Conservation (phyloP, 2,888 invertebrate genomes). For the Epinotia nisella region DNA sequence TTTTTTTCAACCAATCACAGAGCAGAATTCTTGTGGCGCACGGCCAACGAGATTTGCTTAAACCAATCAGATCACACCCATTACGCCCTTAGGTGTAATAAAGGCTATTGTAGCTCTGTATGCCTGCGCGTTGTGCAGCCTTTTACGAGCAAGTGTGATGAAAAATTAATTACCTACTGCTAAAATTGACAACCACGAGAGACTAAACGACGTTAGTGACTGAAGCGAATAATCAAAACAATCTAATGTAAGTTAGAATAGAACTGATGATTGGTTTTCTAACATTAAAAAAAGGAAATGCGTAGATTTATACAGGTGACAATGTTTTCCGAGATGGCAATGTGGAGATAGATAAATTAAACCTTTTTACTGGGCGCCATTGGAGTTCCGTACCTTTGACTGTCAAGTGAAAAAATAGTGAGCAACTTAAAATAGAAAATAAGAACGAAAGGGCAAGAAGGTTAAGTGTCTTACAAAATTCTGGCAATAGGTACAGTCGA, state of each 20-base stretch:
- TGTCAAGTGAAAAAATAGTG: constrained; percentile 53
- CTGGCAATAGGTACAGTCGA: neutral
- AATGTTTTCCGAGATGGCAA: neutral
- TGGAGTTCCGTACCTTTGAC: constrained; percentile 52
- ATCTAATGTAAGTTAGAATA: neutral
- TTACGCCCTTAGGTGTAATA: too few species aligned
- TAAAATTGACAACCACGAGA: neutral
- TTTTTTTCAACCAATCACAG: too few species aligned
- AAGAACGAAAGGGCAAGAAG: neutral
- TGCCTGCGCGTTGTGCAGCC: too few species aligned
- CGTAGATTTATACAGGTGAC: constrained; percentile 21
- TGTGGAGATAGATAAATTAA: constrained; percentile 43
- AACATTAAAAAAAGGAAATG: constrained; percentile 37
- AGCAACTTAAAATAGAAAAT: constrained; percentile 9
- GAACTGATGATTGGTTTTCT: neutral
- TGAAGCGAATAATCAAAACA: constrained; percentile 4
- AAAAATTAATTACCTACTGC: too few species aligned
- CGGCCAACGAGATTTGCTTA: too few species aligned
- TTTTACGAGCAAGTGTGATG: too few species aligned
- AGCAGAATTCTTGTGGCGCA: too few species aligned
- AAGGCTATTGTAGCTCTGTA: too few species aligned
- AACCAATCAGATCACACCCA: too few species aligned
- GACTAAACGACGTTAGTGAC: constrained; percentile 4
- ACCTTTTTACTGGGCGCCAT: constrained; percentile 44
- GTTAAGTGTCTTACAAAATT: neutral